Evolutionary conservation across 2,888 invertebrate genomes (phyloP), one percentile per base, ranked within the genome.

Genomic region (Phalera bucephala): DNA sequence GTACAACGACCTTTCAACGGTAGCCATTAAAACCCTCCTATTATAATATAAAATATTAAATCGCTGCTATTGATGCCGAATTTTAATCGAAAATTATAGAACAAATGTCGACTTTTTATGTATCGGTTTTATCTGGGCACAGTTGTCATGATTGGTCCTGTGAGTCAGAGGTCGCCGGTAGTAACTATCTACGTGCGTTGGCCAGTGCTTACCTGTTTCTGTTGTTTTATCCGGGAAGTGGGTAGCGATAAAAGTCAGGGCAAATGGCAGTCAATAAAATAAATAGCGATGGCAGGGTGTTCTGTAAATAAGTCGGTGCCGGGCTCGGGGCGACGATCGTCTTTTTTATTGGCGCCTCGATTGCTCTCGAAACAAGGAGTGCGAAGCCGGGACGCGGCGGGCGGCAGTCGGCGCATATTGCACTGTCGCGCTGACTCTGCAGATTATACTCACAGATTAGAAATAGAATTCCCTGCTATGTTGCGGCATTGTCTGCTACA

Each of bases 261-360:
- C 83, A 88, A 89, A 89, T 84, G 87, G 86, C 80, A 84, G 88
- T 86, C 89, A 87, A 89, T 89, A 89, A 89, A 89, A 89, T 89
- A 89, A 89, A 89, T 89, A 89, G 87, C 84, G 63, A 76, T 72
- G 81, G 84, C 83, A 80, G 86, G 86, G 88, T 86, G 83, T 86
- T 87, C 88, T 87, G 89, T 89, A 89, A 89, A 89, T 89, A 89
- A 88, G 87, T 87, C 76, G 80, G 74, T 74, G 72, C 69, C 59
- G 68, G 69, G 77, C 74, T 80, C 82, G 76, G 83, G 86, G 87
- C 81, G 84, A 79, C 86, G 86, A 86, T 89, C 87, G 88, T 70
- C 84, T 90, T 89, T 90, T 90, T 90, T 90, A 90, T 90, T 89
- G 90, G 81, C 84, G 87, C 86, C 86, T 84, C 85, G 82, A 90